A percentile compares a stretch with the other conserved stretches of the same genome.
phyloP scores from a whole-genome alignment of 2,113 vertebrate genomes.

The Coregonus clupeaformis region DNA sequence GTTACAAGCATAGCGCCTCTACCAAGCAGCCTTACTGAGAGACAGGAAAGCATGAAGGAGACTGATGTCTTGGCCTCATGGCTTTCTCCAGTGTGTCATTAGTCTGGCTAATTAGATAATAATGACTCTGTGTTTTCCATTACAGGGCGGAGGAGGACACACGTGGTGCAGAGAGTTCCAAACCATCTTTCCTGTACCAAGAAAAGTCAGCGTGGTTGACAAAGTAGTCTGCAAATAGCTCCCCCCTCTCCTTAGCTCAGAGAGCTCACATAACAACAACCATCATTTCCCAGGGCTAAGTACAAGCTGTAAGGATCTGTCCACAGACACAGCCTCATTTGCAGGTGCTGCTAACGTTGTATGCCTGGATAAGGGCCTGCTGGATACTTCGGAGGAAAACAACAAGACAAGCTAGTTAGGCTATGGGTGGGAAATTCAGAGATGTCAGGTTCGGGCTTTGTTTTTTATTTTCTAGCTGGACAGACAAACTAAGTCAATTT shows the following conservation, averaged over 20 bases:
- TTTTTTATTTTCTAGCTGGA: too few relatives aligned
- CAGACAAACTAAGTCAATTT: background rate
- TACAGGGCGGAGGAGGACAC: slow-evolving; percentile 43
- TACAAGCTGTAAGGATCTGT: slow-evolving; percentile 13
- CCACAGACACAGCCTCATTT: slow-evolving; percentile 26
- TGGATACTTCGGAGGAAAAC: background rate
- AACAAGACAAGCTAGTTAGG: background rate
- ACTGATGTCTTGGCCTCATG: slow-evolving; percentile 61
- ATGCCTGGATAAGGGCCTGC: background rate
- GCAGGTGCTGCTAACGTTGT: slow-evolving; percentile 13
- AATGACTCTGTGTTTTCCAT: slow-evolving; percentile 71
- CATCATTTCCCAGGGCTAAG: slow-evolving; percentile 21
- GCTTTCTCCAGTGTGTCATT: slow-evolving; percentile 66
- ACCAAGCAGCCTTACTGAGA: slow-evolving; percentile 35
- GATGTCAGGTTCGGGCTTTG: background rate
- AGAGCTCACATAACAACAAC: slow-evolving; percentile 27
- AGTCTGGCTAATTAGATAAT: slow-evolving; percentile 76
- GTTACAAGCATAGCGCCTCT: too few relatives aligned
- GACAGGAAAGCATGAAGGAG: slow-evolving; percentile 50
- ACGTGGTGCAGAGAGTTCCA: slow-evolving; percentile 42
- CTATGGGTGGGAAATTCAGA: background rate
- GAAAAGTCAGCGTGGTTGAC: slow-evolving; percentile 55
- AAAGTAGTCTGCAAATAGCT: slow-evolving; percentile 36
- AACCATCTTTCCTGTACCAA: slow-evolving; percentile 49
- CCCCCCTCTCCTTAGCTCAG: slow-evolving; percentile 31